These are phyloP conservation scores for Aptenodytes patagonicus DNA, from an alignment of 2,113 vertebrate species.

Conservation along the genomic window DNA sequence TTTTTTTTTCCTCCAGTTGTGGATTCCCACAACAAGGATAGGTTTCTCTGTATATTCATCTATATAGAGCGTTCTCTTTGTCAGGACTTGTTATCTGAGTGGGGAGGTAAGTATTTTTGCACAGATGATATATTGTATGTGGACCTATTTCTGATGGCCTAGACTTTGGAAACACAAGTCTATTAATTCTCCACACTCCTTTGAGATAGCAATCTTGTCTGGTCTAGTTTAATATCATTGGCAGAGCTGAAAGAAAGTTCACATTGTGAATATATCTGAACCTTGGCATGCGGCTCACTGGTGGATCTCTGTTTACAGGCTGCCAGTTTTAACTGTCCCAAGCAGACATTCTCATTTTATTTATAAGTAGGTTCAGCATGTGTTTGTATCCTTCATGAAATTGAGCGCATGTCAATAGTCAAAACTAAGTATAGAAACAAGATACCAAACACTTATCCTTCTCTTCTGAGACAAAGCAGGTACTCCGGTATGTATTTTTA, in stretches of 20 bases:
- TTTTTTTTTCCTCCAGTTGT: background rate
- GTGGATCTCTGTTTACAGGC: constrained; percentile 37
- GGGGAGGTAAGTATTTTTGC: constrained; percentile 10
- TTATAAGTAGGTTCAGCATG: constrained; percentile 50
- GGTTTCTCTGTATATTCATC: background rate
- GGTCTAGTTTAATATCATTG: constrained; percentile 48
- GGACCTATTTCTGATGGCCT: constrained; percentile 27
- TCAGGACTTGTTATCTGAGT: constrained; percentile 6
- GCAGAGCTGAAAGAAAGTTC: constrained; percentile 59
- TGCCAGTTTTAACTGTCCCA: constrained; percentile 53
- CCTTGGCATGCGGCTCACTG: background rate
- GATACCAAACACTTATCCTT: background rate
- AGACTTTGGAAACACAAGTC: constrained; percentile 32
- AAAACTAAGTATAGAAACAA: constrained; percentile 42
- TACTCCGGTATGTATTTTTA: background rate
- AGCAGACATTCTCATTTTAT: constrained; percentile 43
- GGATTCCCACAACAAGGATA: background rate
- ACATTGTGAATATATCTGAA: constrained; percentile 35
- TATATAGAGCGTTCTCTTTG: background rate
- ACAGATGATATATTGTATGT: background rate
- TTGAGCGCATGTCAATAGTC: background rate
- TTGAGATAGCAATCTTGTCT: constrained; percentile 58
- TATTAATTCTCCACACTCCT: constrained; percentile 43
- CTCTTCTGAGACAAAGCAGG: background rate
- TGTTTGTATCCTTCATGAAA: constrained; percentile 40